These are phyloP conservation scores for Danaus chrysippus DNA, from an alignment of 2,888 invertebrate genomes.

Conservation along the genomic window DNA sequence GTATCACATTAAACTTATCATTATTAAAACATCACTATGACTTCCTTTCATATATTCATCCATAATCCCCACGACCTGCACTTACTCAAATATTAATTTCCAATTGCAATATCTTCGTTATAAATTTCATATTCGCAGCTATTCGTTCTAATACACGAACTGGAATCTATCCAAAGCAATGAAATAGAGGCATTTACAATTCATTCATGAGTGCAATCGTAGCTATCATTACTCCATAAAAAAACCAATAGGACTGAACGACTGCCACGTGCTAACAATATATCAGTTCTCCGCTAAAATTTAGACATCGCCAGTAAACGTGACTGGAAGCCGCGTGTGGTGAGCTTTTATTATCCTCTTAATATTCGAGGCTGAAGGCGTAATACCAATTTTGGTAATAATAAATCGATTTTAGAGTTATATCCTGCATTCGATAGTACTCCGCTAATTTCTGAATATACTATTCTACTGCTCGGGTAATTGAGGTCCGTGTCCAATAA, in stretches of 20 bases:
- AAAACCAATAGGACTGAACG: constrained; percentile 43
- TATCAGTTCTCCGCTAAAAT: constrained; percentile 61
- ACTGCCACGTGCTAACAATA: constrained; percentile 49
- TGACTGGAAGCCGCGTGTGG: constrained; percentile 33
- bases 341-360: constrained; percentile 26
- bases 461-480: too few relatives aligned
- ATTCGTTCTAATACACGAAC: background rate
- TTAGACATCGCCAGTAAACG: constrained; percentile 55
- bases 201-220: constrained; percentile 5
- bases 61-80: too few relatives aligned
- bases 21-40: too few relatives aligned
- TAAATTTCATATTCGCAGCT: background rate
- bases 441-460: background rate
- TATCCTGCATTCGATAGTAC: background rate
- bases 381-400: constrained; percentile 7
- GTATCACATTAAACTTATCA: too few relatives aligned
- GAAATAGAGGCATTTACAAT: constrained; percentile 15
- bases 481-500: background rate
- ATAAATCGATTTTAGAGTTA: constrained; percentile 3
- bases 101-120: background rate
- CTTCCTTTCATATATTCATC: too few relatives aligned
- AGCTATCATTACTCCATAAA: constrained; percentile 31
- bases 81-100: background rate
- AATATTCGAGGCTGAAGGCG: constrained; percentile 24
- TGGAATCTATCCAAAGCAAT: constrained; percentile 9